These are phyloP conservation scores for Ovis canadensis DNA, from an alignment of 2,113 vertebrate species.

Conservation along the genomic window DNA sequence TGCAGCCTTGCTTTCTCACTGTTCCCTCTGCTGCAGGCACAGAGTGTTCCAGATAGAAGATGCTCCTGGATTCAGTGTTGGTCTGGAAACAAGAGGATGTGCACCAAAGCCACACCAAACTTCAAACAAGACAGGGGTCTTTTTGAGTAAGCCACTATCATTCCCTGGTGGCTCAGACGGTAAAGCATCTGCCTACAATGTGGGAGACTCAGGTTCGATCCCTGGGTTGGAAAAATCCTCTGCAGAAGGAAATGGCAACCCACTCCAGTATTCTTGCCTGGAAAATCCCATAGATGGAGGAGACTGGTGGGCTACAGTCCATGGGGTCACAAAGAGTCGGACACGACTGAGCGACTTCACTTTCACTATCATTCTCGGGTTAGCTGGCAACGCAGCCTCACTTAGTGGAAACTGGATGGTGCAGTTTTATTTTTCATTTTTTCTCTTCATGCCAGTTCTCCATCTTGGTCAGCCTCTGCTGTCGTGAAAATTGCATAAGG, in stretches of 20 bases:
- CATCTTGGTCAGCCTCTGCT: background rate
- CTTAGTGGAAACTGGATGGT: background rate
- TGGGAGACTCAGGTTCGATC: too few species aligned
- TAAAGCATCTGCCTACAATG: too few species aligned
- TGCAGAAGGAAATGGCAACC: too few species aligned
- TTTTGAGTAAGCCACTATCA: background rate
- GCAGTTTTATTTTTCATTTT: background rate
- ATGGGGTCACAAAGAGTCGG: too few species aligned
- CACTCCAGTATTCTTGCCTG: too few species aligned
- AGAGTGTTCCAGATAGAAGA: background rate
- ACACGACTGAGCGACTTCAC: accelerated
- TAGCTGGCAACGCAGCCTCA: background rate
- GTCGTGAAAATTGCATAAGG: background rate
- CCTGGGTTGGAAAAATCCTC: too few species aligned
- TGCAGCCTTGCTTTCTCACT: background rate
- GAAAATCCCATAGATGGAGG: too few species aligned
- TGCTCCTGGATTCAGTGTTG: background rate
- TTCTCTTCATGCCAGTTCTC: background rate
- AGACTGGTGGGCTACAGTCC: too few species aligned
- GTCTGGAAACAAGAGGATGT: background rate
- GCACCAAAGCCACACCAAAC: background rate
- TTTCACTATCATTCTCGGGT: background rate
- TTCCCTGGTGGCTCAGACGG: background rate
- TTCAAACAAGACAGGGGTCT: background rate
- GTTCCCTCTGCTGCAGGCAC: background rate